These are phyloP conservation scores for Mesochorus sp. DNA, from an alignment of 2,888 invertebrate species.

Conservation along the genomic window DNA sequence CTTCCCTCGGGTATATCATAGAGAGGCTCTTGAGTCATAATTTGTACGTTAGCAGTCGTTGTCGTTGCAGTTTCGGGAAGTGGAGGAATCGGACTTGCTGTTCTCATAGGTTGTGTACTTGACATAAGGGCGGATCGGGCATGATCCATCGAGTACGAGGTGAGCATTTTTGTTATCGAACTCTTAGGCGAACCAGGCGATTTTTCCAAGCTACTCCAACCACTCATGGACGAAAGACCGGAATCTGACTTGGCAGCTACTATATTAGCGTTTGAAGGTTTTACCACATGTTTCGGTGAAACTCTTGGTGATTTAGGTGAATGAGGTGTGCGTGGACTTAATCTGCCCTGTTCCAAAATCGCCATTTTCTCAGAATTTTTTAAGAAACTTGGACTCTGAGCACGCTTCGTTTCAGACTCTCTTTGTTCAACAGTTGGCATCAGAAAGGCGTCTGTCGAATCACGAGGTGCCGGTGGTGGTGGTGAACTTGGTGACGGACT, in stretches of 20 bases:
- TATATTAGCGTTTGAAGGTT: constrained; percentile 85
- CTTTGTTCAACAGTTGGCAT: constrained; percentile 77
- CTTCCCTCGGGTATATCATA: constrained; percentile 79
- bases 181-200: constrained; percentile 92
- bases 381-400: constrained; percentile 81
- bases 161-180: constrained; percentile 81
- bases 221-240: constrained; percentile 93
- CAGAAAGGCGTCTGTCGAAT: constrained; percentile 83
- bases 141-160: constrained; percentile 77
- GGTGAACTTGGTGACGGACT: constrained; percentile 87
- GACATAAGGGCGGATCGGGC: constrained; percentile 68
- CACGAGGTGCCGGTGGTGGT: constrained; percentile 91
- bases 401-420: constrained; percentile 71
- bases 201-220: constrained; percentile 93
- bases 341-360: constrained; percentile 83
- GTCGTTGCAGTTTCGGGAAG: constrained; percentile 70
- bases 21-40: constrained; percentile 76
- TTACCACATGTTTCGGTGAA: constrained; percentile 87
- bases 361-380: constrained; percentile 79
- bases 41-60: constrained; percentile 59
- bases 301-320: constrained; percentile 89
- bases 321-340: constrained; percentile 86
- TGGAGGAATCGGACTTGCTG: constrained; percentile 75
- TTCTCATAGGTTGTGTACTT: constrained; percentile 70
- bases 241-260: constrained; percentile 92